These are phyloP conservation scores for Xyrauchen texanus DNA, from an alignment of 2,113 vertebrate species.

Conservation along the genomic window DNA sequence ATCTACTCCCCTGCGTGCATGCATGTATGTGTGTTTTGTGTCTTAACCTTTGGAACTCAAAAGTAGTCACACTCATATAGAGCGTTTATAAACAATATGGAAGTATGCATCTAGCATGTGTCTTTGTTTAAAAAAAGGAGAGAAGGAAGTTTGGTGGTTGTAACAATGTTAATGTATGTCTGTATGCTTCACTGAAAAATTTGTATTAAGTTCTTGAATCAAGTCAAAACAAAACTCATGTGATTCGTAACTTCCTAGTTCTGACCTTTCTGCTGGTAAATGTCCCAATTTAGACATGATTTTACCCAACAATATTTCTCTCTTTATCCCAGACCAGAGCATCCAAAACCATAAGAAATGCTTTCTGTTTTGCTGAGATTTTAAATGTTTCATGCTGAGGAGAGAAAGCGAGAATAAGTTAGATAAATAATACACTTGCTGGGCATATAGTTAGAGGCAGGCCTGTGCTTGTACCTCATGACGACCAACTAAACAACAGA, in stretches of 20 bases:
- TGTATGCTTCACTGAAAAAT: background rate
- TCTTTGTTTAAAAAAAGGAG: background rate
- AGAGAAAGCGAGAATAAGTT: too few relatives aligned
- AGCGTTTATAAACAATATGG: too few relatives aligned
- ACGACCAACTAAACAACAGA: slow-evolving; percentile 8
- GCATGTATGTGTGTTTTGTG: background rate
- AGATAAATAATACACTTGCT: background rate
- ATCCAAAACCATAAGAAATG: too few relatives aligned
- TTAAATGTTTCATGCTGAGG: too few relatives aligned
- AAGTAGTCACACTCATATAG: background rate
- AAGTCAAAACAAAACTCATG: background rate
- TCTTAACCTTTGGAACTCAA: background rate
- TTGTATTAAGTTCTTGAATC: too few relatives aligned
- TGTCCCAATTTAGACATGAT: too few relatives aligned
- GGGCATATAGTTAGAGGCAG: too few relatives aligned
- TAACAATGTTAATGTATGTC: background rate
- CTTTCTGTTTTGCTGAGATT: too few relatives aligned
- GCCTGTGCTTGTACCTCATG: background rate
- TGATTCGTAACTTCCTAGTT: background rate
- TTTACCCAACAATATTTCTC: too few relatives aligned
- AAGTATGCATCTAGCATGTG: background rate
- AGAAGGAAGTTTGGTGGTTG: slow-evolving; percentile 23
- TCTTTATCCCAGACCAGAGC: too few relatives aligned
- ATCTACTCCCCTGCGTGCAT: too few relatives aligned
- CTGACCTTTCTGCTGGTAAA: background rate